These are phyloP conservation scores for Sturnira hondurensis DNA, from an alignment of 2,113 vertebrate species.

Conservation along the genomic window DNA sequence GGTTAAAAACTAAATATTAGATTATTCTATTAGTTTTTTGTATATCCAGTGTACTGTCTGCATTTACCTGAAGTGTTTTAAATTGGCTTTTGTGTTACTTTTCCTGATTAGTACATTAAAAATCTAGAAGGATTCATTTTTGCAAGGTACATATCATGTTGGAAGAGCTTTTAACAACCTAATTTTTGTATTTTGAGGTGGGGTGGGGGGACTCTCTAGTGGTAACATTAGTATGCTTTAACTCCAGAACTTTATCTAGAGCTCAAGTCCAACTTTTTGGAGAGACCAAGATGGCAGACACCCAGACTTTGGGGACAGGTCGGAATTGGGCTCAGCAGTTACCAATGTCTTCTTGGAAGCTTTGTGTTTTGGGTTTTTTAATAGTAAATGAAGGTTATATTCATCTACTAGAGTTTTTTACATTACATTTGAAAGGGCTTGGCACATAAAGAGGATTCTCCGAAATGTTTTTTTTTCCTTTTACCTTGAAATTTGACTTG, in stretches of 20 bases:
- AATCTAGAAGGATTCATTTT: neutral
- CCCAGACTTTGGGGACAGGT: neutral
- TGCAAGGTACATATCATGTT: neutral
- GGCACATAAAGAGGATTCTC: neutral
- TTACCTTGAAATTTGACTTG: neutral
- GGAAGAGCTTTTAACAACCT: neutral
- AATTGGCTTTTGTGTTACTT: neutral
- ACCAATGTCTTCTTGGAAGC: neutral
- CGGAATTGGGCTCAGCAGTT: neutral
- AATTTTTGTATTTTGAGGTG: neutral
- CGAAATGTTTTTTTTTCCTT: neutral
- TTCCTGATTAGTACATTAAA: neutral
- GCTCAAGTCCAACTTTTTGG: neutral
- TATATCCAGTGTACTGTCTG: neutral
- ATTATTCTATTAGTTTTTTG: neutral
- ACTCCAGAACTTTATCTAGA: neutral
- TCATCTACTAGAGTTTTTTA: neutral
- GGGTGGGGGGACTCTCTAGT: neutral
- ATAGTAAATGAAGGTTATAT: neutral
- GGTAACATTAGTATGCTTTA: neutral
- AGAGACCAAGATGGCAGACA: neutral
- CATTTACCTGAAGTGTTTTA: neutral
- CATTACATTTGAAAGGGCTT: neutral
- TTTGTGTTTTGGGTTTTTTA: neutral
- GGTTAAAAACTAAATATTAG: neutral